Percentiles rank a stretch among this genome's conserved stretches.
Evolutionary conservation across 2,888 invertebrate species (phyloP).

Genomic region (Epinotia nisella): DNA sequence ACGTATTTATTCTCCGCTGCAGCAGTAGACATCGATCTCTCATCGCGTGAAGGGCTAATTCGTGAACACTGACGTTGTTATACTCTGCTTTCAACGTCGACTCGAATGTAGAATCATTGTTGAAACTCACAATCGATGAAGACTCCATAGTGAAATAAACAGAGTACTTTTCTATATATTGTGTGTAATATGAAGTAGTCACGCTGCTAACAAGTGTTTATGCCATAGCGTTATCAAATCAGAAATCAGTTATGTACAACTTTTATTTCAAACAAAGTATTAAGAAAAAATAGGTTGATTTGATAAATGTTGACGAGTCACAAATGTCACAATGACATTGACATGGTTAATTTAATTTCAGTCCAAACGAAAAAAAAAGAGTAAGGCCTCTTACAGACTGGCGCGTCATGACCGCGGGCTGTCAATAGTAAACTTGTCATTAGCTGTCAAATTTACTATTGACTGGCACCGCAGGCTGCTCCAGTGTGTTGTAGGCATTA

Average conservation of each 20-base stretch:
- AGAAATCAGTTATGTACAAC: neutral
- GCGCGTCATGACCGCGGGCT: too few species aligned
- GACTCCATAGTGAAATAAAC: slow-evolving; percentile 73
- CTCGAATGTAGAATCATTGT: slow-evolving; percentile 77
- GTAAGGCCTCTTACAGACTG: too few species aligned
- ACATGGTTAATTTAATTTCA: neutral
- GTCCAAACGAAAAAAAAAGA: too few species aligned
- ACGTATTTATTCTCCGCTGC: slow-evolving; percentile 87
- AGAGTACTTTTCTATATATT: too few species aligned
- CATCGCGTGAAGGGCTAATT: slow-evolving; percentile 92
- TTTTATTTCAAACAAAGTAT: neutral
- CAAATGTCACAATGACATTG: neutral
- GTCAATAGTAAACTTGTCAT: too few species aligned
- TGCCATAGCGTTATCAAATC: slow-evolving; percentile 6
- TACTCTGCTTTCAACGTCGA: slow-evolving; percentile 73
- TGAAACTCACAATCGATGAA: slow-evolving; percentile 79
- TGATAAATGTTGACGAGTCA: slow-evolving; percentile 14
- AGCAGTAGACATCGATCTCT: slow-evolving; percentile 91
- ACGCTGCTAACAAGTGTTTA: neutral
- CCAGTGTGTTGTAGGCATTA: too few species aligned
- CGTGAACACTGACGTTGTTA: slow-evolving; percentile 85
- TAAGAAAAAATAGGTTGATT: slow-evolving; percentile 2
- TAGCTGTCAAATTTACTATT: too few species aligned
- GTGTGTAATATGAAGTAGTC: neutral
- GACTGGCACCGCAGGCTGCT: too few species aligned